A percentile compares a stretch with the other conserved stretches of the same genome.
Evolutionary conservation across 2,797 vertebrate genomes (phyloP).

Genomic region (Meriones psammophilus): DNA sequence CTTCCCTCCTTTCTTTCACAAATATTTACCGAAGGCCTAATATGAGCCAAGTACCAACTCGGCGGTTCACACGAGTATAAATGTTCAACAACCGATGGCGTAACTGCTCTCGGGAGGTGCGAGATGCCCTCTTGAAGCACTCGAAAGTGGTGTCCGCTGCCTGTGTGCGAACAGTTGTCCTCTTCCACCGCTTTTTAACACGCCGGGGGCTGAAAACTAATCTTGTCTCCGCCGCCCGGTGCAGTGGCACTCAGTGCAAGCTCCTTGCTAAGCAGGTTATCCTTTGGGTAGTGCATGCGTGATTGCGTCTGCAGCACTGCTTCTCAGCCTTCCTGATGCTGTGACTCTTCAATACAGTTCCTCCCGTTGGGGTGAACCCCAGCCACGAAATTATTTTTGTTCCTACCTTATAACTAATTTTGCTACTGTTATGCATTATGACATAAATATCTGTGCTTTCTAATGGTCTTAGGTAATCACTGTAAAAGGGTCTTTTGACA

Average conservation of each 20-base stretch:
- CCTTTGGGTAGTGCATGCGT: background rate
- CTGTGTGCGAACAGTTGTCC: background rate
- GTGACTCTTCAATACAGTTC: background rate
- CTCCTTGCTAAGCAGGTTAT: background rate
- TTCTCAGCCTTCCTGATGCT: background rate
- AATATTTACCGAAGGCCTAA: background rate
- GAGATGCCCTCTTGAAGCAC: background rate
- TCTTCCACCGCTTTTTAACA: background rate
- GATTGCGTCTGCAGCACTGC: background rate
- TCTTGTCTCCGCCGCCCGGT: background rate
- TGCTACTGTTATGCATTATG: background rate
- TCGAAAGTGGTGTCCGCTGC: background rate
- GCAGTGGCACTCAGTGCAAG: background rate
- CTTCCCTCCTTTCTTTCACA: background rate
- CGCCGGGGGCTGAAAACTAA: background rate
- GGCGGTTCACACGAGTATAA: background rate
- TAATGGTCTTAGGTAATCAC: background rate
- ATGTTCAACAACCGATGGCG: constrained; percentile 21
- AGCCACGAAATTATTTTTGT: background rate
- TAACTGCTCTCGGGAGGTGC: background rate
- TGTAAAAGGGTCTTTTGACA: background rate
- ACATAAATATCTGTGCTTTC: background rate
- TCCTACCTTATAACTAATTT: background rate
- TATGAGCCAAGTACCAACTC: background rate
- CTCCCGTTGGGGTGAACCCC: background rate